A percentile compares a stretch with the other conserved stretches of the same genome.
Evolutionary conservation across 2,888 invertebrate species (phyloP).

Genomic region (Drosophila tripunctata): DNA sequence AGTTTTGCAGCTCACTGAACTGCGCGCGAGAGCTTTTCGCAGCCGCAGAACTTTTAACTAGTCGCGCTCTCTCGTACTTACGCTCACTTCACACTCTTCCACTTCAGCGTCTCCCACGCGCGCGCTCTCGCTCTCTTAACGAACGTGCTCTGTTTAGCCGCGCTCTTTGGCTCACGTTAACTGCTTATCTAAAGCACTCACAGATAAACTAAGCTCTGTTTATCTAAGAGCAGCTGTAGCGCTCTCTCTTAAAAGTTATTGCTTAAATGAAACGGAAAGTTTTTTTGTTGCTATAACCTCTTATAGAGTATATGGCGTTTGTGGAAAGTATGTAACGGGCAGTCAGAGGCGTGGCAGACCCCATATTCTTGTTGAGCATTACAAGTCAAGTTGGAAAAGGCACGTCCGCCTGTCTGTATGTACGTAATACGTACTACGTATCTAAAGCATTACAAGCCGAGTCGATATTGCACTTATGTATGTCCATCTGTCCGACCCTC

Average conservation of each 20-base stretch:
- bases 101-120: not conserved
- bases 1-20: slow-evolving; percentile 61
- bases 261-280: slow-evolving; percentile 19
- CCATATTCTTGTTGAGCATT: no score
- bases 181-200: slow-evolving; percentile 2
- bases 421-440: no score
- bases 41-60: slow-evolving; percentile 14
- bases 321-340: no score
- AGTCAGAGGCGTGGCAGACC: no score
- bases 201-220: not conserved
- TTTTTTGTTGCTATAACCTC: slow-evolving; percentile 2
- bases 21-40: slow-evolving; percentile 38
- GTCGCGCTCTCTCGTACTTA: not conserved
- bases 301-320: no score
- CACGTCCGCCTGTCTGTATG: no score
- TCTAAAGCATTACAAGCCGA: no score
- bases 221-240: not conserved
- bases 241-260: slow-evolving; percentile 6
- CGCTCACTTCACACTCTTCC: no score
- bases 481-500: no score
- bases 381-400: no score
- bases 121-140: not conserved
- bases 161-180: slow-evolving; percentile 9
- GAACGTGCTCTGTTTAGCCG: slow-evolving; percentile 12
- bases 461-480: no score